Percentiles rank a stretch among this genome's conserved stretches.
These are phyloP conservation scores for Bothrops alternatus DNA, from an alignment of 2,797 vertebrate genomes.

Conservation along the genomic window DNA sequence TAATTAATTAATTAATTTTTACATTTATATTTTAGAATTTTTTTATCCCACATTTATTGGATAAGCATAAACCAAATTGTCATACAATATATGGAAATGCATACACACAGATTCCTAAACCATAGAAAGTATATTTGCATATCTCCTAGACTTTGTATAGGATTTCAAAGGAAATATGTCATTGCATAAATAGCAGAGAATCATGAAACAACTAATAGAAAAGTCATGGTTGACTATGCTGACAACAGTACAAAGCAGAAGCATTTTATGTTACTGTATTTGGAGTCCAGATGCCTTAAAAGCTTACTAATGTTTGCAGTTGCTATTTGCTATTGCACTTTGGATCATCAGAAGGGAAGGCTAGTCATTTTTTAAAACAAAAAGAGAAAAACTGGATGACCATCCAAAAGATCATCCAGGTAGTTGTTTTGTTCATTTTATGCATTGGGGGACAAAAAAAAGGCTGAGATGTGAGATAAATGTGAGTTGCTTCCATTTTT, in stretches of 20 bases:
- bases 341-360: conserved; percentile 50
- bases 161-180: conserved; percentile 65
- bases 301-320: conserved; percentile 47
- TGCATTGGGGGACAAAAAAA: conserved; percentile 4
- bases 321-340: conserved; percentile 42
- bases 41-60: conserved; percentile 39
- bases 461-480: background rate
- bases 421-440: conserved; percentile 42
- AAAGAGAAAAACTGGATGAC: conserved; percentile 45
- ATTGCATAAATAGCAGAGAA: conserved; percentile 57
- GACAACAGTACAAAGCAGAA: conserved; percentile 30
- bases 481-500: background rate
- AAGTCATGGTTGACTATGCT: conserved; percentile 31
- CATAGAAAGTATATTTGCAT: conserved; percentile 54
- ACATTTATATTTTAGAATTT: background rate
- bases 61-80: conserved; percentile 60
- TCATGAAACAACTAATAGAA: conserved; percentile 43
- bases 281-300: conserved; percentile 12
- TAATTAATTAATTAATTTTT: conserved; percentile 14
- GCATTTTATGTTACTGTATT: conserved; percentile 15
- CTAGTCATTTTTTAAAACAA: background rate
- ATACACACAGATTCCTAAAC: conserved; percentile 60
- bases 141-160: conserved; percentile 60
- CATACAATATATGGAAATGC: conserved; percentile 40
- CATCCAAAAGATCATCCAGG: conserved; percentile 34